phyloP scores from a whole-genome alignment of 2,797 vertebrate species.

The Rhinella marina region DNA sequence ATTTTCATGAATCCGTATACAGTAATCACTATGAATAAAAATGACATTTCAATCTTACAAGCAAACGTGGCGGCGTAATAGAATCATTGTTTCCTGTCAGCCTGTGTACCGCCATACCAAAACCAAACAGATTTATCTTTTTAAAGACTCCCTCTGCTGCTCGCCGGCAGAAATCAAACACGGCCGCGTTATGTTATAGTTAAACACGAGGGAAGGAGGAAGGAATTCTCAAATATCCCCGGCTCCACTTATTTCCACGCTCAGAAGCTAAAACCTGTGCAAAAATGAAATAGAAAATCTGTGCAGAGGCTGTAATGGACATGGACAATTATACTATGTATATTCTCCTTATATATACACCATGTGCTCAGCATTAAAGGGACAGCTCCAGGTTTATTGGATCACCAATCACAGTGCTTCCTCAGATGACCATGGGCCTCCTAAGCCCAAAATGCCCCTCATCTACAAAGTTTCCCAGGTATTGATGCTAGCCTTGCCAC shows the following conservation, averaged over 20 bases:
- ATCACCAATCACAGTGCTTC: too few relatives aligned
- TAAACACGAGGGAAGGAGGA: neutral
- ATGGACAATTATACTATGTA: neutral
- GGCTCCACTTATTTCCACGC: neutral
- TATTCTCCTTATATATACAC: neutral
- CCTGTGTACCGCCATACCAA: conserved; percentile 29
- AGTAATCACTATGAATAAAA: conserved; percentile 42
- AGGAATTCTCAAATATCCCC: neutral
- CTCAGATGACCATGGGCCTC: too few relatives aligned
- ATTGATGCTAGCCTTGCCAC: too few relatives aligned
- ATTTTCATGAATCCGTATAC: conserved; percentile 38
- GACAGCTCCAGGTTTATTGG: too few relatives aligned
- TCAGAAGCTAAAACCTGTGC: neutral
- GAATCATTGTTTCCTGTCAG: conserved; percentile 30
- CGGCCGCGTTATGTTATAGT: neutral
- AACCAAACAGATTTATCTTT: conserved; percentile 25
- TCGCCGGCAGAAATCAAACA: neutral
- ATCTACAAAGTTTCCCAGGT: too few relatives aligned
- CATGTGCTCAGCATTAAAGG: neutral
- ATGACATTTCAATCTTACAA: conserved; percentile 38
- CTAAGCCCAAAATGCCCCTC: too few relatives aligned
- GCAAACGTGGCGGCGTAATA: conserved; percentile 19
- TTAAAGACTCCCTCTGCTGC: conserved; percentile 14
- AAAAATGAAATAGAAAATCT: too few relatives aligned
- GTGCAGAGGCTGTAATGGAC: neutral